phyloP scores from a whole-genome alignment of 2,797 vertebrate species.

The Ibycter americanus region DNA sequence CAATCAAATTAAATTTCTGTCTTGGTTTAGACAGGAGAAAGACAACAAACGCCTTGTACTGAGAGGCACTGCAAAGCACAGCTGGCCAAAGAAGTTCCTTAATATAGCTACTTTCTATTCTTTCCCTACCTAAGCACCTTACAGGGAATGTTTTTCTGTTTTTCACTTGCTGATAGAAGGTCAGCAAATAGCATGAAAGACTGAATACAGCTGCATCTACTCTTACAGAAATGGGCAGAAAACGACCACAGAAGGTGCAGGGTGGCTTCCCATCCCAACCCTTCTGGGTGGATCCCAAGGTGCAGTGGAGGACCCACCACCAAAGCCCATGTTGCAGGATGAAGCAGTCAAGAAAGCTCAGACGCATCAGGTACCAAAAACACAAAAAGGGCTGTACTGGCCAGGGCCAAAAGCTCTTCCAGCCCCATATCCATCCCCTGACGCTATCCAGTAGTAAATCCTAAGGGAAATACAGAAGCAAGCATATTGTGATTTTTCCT shows the following conservation, averaged over 20 bases:
- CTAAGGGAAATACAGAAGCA: not conserved
- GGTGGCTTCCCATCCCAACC: not conserved
- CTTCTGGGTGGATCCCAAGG: not conserved
- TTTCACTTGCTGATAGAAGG: not conserved
- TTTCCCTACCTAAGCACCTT: not conserved
- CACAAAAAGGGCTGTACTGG: not conserved
- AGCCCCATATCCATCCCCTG: not conserved
- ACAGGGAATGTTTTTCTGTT: not conserved
- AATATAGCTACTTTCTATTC: not conserved
- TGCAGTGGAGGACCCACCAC: accelerated
- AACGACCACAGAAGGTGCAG: not conserved
- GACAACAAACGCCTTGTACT: not conserved
- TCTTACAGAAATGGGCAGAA: not conserved
- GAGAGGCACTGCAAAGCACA: not conserved
- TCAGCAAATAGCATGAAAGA: not conserved
- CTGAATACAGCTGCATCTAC: not conserved
- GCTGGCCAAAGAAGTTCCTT: not conserved
- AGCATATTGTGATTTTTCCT: not conserved
- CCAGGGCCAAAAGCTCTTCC: not conserved
- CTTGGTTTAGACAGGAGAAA: not conserved
- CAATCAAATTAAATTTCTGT: not conserved
- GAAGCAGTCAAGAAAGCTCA: not conserved
- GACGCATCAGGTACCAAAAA: not conserved
- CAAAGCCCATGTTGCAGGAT: accelerated
- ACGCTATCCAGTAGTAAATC: not conserved